Conservation (phyloP, 1,140 invertebrate genomes). For the Schlechtendalia chinensis region DNA sequence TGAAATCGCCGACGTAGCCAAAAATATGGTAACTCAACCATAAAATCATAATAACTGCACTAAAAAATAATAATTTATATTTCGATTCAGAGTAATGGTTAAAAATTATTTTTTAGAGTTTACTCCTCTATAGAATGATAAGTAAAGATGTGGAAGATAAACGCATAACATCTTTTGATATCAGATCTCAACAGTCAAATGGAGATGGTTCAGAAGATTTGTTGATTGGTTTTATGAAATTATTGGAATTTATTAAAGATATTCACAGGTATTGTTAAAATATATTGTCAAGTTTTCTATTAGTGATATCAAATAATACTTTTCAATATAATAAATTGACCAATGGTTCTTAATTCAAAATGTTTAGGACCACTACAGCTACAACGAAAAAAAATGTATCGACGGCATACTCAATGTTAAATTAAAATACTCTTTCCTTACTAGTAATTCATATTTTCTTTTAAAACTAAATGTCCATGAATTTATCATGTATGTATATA, state of each 20-base stretch:
- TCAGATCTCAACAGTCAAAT: conserved; percentile 44
- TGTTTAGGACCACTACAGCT: neutral
- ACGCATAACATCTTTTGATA: conserved; percentile 33
- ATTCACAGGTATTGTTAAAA: conserved; percentile 33
- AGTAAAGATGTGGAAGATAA: conserved; percentile 44
- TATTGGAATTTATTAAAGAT: conserved; percentile 45
- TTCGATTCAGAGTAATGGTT: neutral
- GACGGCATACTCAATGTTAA: neutral
- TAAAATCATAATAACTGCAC: neutral
- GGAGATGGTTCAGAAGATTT: conserved; percentile 35
- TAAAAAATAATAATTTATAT: neutral
- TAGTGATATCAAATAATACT: neutral
- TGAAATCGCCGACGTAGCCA: conserved; percentile 31
- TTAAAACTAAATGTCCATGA: too few species aligned
- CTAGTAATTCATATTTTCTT: too few species aligned
- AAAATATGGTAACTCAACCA: conserved; percentile 37
- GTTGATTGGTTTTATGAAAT: conserved; percentile 45
- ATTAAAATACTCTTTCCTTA: neutral
- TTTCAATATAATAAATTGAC: neutral
- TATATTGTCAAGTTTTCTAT: neutral
- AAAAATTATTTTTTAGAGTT: conserved; percentile 25
- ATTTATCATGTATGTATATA: too few species aligned
- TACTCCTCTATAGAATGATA: conserved; percentile 44
- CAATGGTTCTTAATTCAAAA: neutral
- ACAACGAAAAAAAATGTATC: neutral